These are phyloP conservation scores for Haemorhous mexicanus DNA, from an alignment of 2,113 vertebrate species.

Conservation along the genomic window DNA sequence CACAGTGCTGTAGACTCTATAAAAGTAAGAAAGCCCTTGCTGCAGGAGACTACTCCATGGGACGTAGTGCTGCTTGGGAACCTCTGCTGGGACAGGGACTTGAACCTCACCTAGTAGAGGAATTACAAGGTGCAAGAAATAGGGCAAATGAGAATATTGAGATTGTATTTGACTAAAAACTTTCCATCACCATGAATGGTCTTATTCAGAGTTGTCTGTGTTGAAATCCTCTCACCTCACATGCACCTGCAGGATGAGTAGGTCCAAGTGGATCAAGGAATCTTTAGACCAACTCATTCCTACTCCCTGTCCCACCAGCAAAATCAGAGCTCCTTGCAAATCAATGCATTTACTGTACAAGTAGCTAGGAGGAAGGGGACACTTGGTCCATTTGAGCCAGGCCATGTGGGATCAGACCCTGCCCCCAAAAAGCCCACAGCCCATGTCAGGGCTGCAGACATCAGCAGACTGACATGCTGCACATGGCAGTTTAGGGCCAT, in stretches of 20 bases:
- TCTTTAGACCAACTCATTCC: neutral
- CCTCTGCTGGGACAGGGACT: neutral
- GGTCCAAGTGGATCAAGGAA: neutral
- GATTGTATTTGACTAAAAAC: neutral
- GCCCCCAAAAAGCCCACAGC: neutral
- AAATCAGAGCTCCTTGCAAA: neutral
- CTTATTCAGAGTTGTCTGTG: neutral
- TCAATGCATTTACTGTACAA: neutral
- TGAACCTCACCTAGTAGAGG: neutral
- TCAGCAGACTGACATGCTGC: neutral
- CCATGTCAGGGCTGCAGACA: accelerated
- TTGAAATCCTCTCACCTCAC: neutral
- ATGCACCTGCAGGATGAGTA: neutral
- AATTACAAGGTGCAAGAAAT: neutral
- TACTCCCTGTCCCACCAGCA: neutral
- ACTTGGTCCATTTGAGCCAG: neutral
- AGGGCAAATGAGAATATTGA: neutral
- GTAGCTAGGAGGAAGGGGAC: neutral
- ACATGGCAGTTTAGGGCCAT: neutral
- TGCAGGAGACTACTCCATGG: neutral
- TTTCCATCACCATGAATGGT: neutral
- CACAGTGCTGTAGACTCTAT: neutral
- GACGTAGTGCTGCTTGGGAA: neutral
- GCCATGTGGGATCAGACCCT: neutral
- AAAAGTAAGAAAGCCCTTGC: neutral